Evolutionary conservation across 2,113 vertebrate species (phyloP).

Genomic region (Manacus vitellinus): DNA sequence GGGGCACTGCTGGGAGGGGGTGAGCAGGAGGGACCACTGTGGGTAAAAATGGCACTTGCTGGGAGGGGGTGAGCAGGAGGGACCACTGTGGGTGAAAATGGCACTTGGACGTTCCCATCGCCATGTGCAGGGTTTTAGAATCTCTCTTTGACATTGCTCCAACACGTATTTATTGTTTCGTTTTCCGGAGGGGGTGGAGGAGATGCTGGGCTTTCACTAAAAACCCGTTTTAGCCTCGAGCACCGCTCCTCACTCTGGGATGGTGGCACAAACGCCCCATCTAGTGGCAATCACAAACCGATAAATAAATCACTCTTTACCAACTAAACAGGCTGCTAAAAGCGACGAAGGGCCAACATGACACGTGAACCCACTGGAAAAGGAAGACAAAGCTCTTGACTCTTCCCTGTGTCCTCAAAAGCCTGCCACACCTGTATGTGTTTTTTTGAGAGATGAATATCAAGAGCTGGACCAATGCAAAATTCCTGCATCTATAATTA

Average conservation of each 20-base stretch:
- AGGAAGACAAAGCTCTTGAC: background rate
- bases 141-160: background rate
- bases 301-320: background rate
- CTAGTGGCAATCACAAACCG: background rate
- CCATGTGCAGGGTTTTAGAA: rapidly evolving
- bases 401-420: background rate
- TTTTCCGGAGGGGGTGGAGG: background rate
- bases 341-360: background rate
- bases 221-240: rapidly evolving
- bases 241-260: rapidly evolving
- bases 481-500: background rate
- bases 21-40: background rate
- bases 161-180: rapidly evolving
- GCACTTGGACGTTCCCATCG: background rate
- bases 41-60: rapidly evolving
- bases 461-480: background rate
- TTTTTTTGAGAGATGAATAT: background rate
- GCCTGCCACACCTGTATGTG: background rate
- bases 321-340: background rate
- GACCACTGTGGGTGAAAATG: background rate
- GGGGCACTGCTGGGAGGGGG: background rate
- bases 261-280: background rate
- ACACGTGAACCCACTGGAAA: background rate
- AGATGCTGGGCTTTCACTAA: rapidly evolving
- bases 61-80: background rate